phyloP scores from a whole-genome alignment of 2,797 vertebrate genomes.

The Masticophis lateralis region DNA sequence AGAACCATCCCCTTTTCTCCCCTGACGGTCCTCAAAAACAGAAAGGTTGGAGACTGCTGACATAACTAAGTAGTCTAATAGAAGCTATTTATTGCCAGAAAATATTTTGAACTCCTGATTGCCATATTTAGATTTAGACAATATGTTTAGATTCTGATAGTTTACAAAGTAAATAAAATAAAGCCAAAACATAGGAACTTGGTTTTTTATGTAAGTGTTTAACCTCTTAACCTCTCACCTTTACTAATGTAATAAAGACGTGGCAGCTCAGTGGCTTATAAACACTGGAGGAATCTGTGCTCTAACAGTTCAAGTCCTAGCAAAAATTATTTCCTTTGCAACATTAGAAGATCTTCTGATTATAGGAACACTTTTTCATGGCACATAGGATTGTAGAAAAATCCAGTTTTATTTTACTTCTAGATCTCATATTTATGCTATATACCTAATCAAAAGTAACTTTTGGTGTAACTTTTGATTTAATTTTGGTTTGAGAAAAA shows the following conservation, averaged over 20 bases:
- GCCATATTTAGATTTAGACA: background rate
- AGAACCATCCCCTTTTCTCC: background rate
- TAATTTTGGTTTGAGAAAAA: background rate
- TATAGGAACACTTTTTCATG: background rate
- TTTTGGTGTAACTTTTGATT: background rate
- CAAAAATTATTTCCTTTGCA: background rate
- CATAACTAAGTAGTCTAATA: background rate
- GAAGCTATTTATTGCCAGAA: background rate
- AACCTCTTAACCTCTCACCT: background rate
- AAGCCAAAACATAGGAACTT: background rate
- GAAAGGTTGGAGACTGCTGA: background rate
- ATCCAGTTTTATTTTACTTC: background rate
- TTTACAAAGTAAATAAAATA: background rate
- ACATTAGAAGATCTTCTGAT: background rate
- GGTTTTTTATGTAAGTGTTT: background rate
- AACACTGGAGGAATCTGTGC: background rate
- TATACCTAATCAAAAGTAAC: background rate
- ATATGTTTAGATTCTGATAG: background rate
- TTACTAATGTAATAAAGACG: background rate
- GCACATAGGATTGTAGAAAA: too few relatives aligned
- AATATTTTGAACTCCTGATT: background rate
- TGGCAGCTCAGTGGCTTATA: background rate
- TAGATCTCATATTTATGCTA: background rate
- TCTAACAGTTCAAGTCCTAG: background rate
- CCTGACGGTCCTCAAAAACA: rapidly evolving